These are phyloP conservation scores for Achlya flavicornis DNA, from an alignment of 2,888 invertebrate genomes.

Conservation along the genomic window DNA sequence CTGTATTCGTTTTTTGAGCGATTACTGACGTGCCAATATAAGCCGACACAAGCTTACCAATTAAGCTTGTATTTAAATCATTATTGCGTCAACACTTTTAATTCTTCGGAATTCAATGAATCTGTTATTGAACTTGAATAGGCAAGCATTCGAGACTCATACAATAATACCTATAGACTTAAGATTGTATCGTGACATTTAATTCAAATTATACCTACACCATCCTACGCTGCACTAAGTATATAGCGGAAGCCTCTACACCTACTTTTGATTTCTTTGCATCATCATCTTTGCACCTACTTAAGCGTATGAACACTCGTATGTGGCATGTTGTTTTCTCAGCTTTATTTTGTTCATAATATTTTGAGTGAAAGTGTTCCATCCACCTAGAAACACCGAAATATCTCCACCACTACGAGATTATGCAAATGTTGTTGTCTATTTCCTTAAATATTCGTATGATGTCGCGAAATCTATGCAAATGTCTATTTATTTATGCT, in stretches of 20 bases:
- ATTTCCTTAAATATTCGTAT: slow-evolving; percentile 39
- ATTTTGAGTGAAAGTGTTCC: slow-evolving; percentile 31
- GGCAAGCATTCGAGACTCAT: background rate
- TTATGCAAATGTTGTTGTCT: slow-evolving; percentile 44
- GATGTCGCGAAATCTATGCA: slow-evolving; percentile 24
- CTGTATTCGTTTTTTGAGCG: slow-evolving; percentile 18
- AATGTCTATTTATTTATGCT: slow-evolving; percentile 18
- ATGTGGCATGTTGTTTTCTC: background rate
- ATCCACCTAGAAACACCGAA: slow-evolving; percentile 26
- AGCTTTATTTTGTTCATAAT: background rate
- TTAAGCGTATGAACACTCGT: background rate
- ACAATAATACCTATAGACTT: no score
- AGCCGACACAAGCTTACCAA: background rate
- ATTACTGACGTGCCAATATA: background rate
- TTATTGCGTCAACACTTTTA: background rate
- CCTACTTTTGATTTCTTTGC: background rate
- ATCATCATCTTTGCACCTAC: background rate
- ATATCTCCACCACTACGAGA: slow-evolving; percentile 36
- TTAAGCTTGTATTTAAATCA: background rate
- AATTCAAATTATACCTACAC: background rate
- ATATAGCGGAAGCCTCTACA: background rate
- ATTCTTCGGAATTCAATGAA: background rate
- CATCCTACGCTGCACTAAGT: background rate
- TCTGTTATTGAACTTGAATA: no score
- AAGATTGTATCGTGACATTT: no score